These are phyloP conservation scores for Chaetodon trifasciatus DNA, from an alignment of 2,797 vertebrate genomes.

Conservation along the genomic window DNA sequence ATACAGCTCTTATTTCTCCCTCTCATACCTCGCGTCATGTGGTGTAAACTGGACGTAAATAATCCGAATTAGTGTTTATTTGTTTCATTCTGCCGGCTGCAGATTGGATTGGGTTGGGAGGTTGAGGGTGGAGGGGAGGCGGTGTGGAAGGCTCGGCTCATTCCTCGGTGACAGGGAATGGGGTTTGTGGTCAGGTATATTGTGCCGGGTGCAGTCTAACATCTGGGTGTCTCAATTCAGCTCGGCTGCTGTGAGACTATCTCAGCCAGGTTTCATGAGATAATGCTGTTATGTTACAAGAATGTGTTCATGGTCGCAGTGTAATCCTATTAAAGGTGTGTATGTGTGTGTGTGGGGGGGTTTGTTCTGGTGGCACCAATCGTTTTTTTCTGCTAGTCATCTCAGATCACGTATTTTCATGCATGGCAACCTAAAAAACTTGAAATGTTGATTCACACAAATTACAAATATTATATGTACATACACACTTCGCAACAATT, in stretches of 20 bases:
- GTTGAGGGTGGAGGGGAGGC: slow-evolving; percentile 6
- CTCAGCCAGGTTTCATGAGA: slow-evolving; percentile 28
- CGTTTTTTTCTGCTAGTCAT: neutral
- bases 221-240: slow-evolving; percentile 59
- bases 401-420: slow-evolving; percentile 5
- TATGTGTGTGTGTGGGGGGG: neutral
- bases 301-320: slow-evolving; percentile 22
- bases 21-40: slow-evolving; percentile 51
- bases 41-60: slow-evolving; percentile 82
- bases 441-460: neutral
- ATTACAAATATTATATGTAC: no score
- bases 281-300: slow-evolving; percentile 43
- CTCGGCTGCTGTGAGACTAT: slow-evolving; percentile 1
- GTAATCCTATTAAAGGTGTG: slow-evolving; percentile 30
- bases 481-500: no score
- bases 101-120: slow-evolving; percentile 75
- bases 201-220: slow-evolving; percentile 50
- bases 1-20: slow-evolving; percentile 64
- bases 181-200: slow-evolving; percentile 57
- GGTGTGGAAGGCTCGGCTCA: slow-evolving; percentile 30
- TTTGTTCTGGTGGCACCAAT: slow-evolving; percentile 22
- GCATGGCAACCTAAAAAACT: neutral
- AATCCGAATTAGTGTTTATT: slow-evolving; percentile 84
- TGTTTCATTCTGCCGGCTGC: slow-evolving; percentile 78
- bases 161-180: slow-evolving; percentile 54